Evolutionary conservation across 2,888 invertebrate genomes (phyloP), one percentile per base, ranked within the genome.

Genomic region (Sussaba pulchella): DNA sequence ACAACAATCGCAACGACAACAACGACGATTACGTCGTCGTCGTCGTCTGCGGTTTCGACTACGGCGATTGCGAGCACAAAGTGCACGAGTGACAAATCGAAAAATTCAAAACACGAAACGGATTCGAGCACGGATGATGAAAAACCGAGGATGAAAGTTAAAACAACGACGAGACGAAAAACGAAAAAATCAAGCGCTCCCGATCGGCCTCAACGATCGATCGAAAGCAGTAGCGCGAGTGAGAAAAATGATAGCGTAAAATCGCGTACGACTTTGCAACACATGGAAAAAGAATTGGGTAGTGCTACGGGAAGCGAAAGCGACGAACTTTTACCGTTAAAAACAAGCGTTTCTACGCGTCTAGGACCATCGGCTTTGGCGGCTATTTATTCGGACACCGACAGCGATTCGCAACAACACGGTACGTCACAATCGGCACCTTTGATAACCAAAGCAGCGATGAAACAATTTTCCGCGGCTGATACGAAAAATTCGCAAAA

Each of bases 401-500:
- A 96, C 86, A 94, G 95, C 0, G 95, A 95, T 88, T 92, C 93
- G 1, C 94, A 94, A 86, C 93, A 94, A 61, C 94, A 94, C 67
- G 93, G 93, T 83, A 94, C 95, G 14, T 94, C 94, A 0, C 95
- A 94, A 87, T 94, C 94, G 85, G 93, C 93, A 2, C 81, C 81
- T 57, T 94, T 96, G 82, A 94, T 96, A 86, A 97, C 97, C 12
- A 97, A 97, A 93, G 97, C 96, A 14, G 96, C 97, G 9, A 95
- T 97, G 92, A 97, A 97, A 92, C 96, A 97, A 89, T 97, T 97
- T 89, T 94, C 96, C 52, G 94, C 94, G 81, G 93, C 93, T 21
- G 94, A 96, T 83, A 94, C 96, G 36, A 97, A 97, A 92, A 97
- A 96, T 43, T 95, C 97, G 8, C 95, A 97, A 93, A 97, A 97